A percentile compares a stretch with the other conserved stretches of the same genome.
Evolutionary conservation across 2,888 invertebrate genomes (phyloP).

Genomic region (Automeris io): DNA sequence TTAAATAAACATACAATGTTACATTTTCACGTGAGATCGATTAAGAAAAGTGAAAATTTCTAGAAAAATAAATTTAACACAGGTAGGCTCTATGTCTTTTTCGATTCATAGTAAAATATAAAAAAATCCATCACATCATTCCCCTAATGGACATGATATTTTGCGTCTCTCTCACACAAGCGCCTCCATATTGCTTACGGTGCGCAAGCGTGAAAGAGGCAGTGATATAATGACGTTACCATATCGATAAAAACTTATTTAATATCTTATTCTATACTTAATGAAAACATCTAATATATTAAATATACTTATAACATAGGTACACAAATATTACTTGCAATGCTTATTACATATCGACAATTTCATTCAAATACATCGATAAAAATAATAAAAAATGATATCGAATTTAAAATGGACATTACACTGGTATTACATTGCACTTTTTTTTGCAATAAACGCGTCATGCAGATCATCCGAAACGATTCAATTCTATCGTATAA

Average conservation of each 20-base stretch:
- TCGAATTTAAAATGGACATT: constrained; percentile 7
- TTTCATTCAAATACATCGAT: constrained; percentile 16
- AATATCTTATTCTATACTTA: constrained; percentile 66
- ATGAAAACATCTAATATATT: constrained; percentile 70
- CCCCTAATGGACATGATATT: constrained; percentile 69
- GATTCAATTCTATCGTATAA: no score
- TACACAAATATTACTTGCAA: constrained; percentile 47
- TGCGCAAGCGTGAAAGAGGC: constrained; percentile 37
- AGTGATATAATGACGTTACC: constrained; percentile 51
- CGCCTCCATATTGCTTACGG: constrained; percentile 11
- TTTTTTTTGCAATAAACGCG: constrained; percentile 8
- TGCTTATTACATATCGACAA: constrained; percentile 40
- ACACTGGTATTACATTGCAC: constrained; percentile 6
- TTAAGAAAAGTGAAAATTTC: constrained; percentile 48
- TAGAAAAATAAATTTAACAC: constrained; percentile 54
- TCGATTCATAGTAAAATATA: constrained; percentile 74
- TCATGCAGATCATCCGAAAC: no score
- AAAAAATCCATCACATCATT: constrained; percentile 67
- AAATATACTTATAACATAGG: constrained; percentile 66
- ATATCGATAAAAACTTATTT: constrained; percentile 71
- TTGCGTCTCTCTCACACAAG: constrained; percentile 32
- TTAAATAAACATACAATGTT: constrained; percentile 22
- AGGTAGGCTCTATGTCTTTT: constrained; percentile 65
- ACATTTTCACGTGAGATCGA: constrained; percentile 43
- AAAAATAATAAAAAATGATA: constrained; percentile 6